phyloP scores from a whole-genome alignment of 2,797 vertebrate species.

The Clarias platycephalus region DNA sequence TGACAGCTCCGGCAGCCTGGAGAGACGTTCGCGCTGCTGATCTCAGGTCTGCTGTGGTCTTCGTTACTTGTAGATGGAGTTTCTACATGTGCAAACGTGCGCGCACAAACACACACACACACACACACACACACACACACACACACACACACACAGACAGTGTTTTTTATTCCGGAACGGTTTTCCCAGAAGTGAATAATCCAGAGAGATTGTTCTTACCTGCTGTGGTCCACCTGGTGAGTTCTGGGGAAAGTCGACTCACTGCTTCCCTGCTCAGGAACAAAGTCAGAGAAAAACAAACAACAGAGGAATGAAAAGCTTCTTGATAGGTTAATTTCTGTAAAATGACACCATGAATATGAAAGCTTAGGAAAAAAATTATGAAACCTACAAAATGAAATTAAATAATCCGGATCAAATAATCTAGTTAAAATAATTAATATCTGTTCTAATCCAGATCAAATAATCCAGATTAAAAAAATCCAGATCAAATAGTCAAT shows the following conservation, averaged over 20 bases:
- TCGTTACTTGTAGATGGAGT: constrained; percentile 93
- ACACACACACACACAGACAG: background rate
- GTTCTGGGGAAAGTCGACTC: constrained; percentile 82
- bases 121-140: background rate
- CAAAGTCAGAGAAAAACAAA: constrained; percentile 8
- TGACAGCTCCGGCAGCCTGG: constrained; percentile 76
- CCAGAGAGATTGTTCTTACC: constrained; percentile 72
- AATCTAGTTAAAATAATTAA: no score
- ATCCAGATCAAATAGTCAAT: no score
- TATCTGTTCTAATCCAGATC: no score
- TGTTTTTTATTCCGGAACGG: no score
- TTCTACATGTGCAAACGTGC: constrained; percentile 68
- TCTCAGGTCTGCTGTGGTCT: constrained; percentile 83
- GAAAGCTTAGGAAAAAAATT: no score
- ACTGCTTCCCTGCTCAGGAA: constrained; percentile 76
- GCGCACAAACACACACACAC: background rate
- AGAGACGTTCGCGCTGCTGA: constrained; percentile 73
- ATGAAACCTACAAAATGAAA: no score
- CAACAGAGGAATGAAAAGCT: background rate
- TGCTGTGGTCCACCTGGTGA: constrained; percentile 85
- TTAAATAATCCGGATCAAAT: no score
- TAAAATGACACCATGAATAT: background rate
- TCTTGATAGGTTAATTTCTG: background rate
- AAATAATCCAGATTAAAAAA: no score
- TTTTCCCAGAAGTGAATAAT: background rate